Evolutionary conservation across 2,888 invertebrate genomes (phyloP).

Genomic region (Troilus luridus): DNA sequence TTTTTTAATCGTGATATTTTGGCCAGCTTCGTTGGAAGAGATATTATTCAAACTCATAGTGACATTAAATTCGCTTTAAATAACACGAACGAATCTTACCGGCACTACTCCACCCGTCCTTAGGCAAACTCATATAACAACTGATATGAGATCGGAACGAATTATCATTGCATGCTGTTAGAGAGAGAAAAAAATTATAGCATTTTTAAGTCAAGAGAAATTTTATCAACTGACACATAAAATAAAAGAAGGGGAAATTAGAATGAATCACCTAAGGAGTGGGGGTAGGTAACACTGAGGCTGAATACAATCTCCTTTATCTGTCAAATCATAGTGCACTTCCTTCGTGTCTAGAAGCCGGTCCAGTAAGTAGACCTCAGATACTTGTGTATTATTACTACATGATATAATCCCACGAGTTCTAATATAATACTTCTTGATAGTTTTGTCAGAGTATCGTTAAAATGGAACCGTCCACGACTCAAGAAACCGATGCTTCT

Average conservation of each 20-base stretch:
- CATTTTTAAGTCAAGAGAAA: background rate
- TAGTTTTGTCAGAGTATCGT: slow-evolving; percentile 30
- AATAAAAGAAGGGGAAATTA: slow-evolving; percentile 40
- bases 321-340: slow-evolving; percentile 57
- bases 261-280: slow-evolving; percentile 50
- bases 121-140: slow-evolving; percentile 37
- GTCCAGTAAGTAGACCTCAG: slow-evolving; percentile 47
- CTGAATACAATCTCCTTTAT: slow-evolving; percentile 53
- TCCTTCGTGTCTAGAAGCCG: slow-evolving; percentile 51
- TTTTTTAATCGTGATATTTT: slow-evolving; percentile 28
- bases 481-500: slow-evolving; percentile 46
- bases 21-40: background rate
- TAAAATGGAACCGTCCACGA: slow-evolving; percentile 48
- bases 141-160: background rate
- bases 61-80: slow-evolving; percentile 34
- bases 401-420: slow-evolving; percentile 23
- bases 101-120: slow-evolving; percentile 55
- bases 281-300: slow-evolving; percentile 24
- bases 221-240: slow-evolving; percentile 52
- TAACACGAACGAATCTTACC: slow-evolving; percentile 45
- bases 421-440: slow-evolving; percentile 39
- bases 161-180: background rate
- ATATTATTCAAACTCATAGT: background rate
- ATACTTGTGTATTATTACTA: slow-evolving; percentile 17
- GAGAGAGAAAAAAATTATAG: background rate